Evolutionary conservation across 2,113 vertebrate species (phyloP).

Genomic region (cattle (Bos taurus)): ARS-UCD2.0 NC_037351.1:43493501-43494000

Average conservation of each 20-base stretch:
- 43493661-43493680: not conserved
- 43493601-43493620: not conserved
- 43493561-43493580: not conserved
- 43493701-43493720: not conserved
- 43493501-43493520: not conserved
- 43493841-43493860: not conserved
- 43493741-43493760: not conserved
- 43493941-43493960: slow-evolving; percentile 98
- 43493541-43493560: not conserved
- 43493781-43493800: not conserved
- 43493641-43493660: not conserved
- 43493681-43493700: not conserved
- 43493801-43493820: not conserved
- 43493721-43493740: not conserved
- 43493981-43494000: slow-evolving; percentile 94
- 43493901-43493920: slow-evolving; percentile 20
- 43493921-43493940: slow-evolving; percentile 70
- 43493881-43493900: not conserved
- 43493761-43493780: not conserved
- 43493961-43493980: slow-evolving; percentile 95
- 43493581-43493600: not conserved
- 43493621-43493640: not conserved
- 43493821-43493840: slow-evolving; percentile 7
- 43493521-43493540: not conserved
- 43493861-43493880: not conserved